Conservation (phyloP, 2,797 vertebrate genomes). For the Coracias cyanogaster region DNA sequence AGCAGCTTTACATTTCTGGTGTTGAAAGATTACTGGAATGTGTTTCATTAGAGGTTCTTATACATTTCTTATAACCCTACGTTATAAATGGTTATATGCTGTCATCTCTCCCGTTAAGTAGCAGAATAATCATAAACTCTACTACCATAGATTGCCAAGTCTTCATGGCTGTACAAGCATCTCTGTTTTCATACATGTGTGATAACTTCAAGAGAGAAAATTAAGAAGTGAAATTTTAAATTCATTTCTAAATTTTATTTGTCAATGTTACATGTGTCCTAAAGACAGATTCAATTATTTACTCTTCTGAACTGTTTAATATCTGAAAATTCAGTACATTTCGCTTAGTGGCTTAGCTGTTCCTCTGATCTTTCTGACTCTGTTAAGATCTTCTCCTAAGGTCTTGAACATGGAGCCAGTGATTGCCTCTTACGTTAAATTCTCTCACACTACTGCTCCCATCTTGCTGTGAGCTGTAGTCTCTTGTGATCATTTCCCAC, state of each 20-base stretch:
- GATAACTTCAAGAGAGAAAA: neutral
- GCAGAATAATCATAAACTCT: slow-evolving; percentile 21
- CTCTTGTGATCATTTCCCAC: neutral
- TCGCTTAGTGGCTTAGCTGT: neutral
- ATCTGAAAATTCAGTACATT: neutral
- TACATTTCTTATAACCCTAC: neutral
- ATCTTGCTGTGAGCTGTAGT: neutral
- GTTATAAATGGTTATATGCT: slow-evolving; percentile 23
- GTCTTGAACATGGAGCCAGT: neutral
- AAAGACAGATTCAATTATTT: neutral
- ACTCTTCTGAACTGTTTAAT: neutral
- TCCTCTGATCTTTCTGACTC: neutral
- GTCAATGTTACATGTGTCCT: neutral
- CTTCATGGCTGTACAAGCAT: neutral
- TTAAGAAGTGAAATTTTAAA: neutral
- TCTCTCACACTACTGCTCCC: neutral
- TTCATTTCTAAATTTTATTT: neutral
- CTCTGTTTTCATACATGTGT: neutral
- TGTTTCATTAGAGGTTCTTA: slow-evolving; percentile 50
- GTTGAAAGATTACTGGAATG: slow-evolving; percentile 68
- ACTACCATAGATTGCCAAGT: neutral
- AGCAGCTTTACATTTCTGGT: slow-evolving; percentile 74
- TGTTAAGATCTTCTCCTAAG: neutral
- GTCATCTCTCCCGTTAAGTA: slow-evolving; percentile 26
- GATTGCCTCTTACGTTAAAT: neutral